Evolutionary conservation across 1,140 invertebrate genomes (phyloP).

Genomic region (honey bee (Apis mellifera)): DNA sequence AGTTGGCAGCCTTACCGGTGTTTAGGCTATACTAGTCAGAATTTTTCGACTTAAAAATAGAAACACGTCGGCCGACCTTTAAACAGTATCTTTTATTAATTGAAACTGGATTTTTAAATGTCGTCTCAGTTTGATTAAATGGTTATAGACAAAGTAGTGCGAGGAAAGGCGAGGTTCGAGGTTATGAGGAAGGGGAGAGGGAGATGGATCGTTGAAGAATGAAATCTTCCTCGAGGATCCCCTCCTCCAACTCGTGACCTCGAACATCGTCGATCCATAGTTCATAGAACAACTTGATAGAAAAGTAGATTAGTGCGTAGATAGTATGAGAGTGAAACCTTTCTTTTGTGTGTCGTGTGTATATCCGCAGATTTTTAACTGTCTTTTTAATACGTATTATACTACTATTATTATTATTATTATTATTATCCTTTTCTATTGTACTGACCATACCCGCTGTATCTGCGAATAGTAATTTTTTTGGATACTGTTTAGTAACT

Average conservation of each 20-base stretch:
- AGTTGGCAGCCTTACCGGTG: conserved; percentile 58
- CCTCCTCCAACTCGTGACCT: conserved; percentile 15
- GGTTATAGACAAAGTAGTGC: conserved; percentile 59
- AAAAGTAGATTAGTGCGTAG: conserved; percentile 76
- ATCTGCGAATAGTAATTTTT: conserved; percentile 53
- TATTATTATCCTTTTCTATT: conserved; percentile 37
- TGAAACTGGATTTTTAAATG: conserved; percentile 50
- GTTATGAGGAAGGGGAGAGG: background rate
- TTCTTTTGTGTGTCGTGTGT: conserved; percentile 75
- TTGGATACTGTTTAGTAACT: conserved; percentile 46
- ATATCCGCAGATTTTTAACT: conserved; percentile 61
- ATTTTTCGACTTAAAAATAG: conserved; percentile 56
- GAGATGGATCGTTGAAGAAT: background rate
- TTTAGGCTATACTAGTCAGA: conserved; percentile 68
- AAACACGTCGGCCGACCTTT: conserved; percentile 50
- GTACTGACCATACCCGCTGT: conserved; percentile 47
- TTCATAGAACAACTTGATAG: conserved; percentile 68
- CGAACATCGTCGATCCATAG: conserved; percentile 56
- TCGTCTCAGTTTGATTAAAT: conserved; percentile 60
- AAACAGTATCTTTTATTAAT: conserved; percentile 58
- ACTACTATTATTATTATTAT: conserved; percentile 13
- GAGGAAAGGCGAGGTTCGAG: conserved; percentile 36
- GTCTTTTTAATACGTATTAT: conserved; percentile 38
- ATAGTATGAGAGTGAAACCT: conserved; percentile 74
- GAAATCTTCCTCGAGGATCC: too few relatives aligned